phyloP scores from a whole-genome alignment of 2,888 invertebrate species.

The Caenorhabditis zanzibari region DNA sequence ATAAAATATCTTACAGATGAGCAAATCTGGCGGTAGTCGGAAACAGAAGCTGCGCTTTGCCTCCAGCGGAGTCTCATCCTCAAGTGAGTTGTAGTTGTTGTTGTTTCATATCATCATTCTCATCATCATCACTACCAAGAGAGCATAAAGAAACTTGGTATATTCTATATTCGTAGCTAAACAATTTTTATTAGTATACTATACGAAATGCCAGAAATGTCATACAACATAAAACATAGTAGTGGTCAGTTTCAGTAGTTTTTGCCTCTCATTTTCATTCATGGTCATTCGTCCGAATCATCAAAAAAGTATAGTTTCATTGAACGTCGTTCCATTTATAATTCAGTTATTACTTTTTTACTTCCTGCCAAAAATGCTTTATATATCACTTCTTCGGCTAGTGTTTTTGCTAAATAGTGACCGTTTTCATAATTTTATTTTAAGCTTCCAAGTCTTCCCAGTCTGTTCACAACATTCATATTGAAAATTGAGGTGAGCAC shows the following conservation, averaged over 20 bases:
- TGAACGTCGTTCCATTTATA: slow-evolving; percentile 38
- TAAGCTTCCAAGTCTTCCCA: no score
- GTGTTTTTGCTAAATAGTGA: slow-evolving; percentile 1
- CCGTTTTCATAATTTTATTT: slow-evolving; percentile 24
- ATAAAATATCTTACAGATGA: slow-evolving; percentile 63
- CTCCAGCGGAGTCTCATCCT: slow-evolving; percentile 44
- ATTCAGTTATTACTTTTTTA: slow-evolving; percentile 13
- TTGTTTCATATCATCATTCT: slow-evolving; percentile 18
- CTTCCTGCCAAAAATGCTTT: slow-evolving; percentile 8
- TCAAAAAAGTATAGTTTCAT: slow-evolving; percentile 38
- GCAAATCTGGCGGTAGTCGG: slow-evolving; percentile 60
- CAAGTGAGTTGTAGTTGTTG: slow-evolving; percentile 42
- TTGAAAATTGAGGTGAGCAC: slow-evolving; percentile 13
- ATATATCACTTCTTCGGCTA: slow-evolving; percentile 14
- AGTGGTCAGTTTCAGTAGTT: slow-evolving; percentile 35
- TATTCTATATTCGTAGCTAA: slow-evolving; percentile 25
- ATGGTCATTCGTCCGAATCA: slow-evolving; percentile 36
- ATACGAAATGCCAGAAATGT: slow-evolving; percentile 30
- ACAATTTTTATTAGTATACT: slow-evolving; percentile 45
- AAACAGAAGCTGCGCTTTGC: slow-evolving; percentile 67
- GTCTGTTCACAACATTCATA: no score
- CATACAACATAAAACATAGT: slow-evolving; percentile 5
- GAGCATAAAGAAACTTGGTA: not conserved
- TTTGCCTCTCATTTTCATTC: slow-evolving; percentile 30
- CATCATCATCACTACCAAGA: not conserved